Conservation (phyloP, 2,113 vertebrate genomes). For the Boleophthalmus pectinirostris region DNA sequence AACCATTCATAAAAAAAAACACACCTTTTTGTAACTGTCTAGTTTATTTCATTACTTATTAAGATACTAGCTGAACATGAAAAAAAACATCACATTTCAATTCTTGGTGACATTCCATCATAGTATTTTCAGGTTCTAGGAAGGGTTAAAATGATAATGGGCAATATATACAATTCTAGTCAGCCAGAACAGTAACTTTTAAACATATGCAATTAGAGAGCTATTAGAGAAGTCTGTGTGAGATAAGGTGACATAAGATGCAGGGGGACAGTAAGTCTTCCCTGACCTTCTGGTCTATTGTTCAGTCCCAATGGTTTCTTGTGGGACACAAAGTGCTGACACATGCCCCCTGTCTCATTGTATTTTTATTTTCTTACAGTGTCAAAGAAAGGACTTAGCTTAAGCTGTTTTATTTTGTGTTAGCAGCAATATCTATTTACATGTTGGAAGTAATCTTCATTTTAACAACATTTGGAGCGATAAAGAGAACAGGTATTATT, state of each 20-base stretch:
- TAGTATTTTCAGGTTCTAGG: background rate
- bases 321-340: constrained; percentile 1
- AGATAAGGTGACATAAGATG: background rate
- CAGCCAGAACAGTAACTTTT: background rate
- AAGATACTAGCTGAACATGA: background rate
- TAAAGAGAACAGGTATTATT: background rate
- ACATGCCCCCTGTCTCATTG: background rate
- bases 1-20: no score
- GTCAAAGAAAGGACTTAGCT: background rate
- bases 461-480: background rate
- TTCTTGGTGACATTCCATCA: no score
- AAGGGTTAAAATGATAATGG: background rate
- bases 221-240: background rate
- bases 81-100: no score
- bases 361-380: background rate
- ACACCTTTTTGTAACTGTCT: no score
- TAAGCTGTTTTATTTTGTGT: background rate
- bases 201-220: background rate
- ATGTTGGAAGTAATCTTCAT: background rate
- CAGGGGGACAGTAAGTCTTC: background rate
- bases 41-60: no score
- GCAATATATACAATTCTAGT: background rate
- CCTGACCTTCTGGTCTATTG: background rate
- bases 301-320: background rate
- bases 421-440: background rate